Conservation (phyloP, 2,113 vertebrate species). For the Anarrhichthys ocellatus region DNA sequence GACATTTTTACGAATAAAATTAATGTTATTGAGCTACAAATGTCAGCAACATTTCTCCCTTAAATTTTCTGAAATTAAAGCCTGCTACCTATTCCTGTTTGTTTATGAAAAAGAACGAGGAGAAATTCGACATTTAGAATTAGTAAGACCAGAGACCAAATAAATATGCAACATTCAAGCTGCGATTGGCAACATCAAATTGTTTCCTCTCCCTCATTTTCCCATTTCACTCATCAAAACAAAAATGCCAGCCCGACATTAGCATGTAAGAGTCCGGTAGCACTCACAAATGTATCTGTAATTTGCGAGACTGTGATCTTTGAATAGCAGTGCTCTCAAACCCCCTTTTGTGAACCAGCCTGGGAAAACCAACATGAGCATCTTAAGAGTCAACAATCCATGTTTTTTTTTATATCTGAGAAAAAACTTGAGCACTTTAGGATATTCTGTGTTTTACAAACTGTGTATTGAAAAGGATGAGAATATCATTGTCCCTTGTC, state of each 20-base stretch:
- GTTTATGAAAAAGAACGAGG: neutral
- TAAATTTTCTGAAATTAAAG: neutral
- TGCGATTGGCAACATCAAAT: neutral
- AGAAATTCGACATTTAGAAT: neutral
- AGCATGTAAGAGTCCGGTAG: neutral
- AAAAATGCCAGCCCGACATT: neutral
- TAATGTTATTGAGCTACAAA: neutral
- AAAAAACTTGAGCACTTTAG: neutral
- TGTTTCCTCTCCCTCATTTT: constrained; percentile 14
- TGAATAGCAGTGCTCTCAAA: neutral
- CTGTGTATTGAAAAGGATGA: neutral
- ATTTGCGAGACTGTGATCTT: constrained; percentile 4
- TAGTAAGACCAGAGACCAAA: neutral
- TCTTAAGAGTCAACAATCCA: neutral
- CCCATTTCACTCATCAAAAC: constrained; percentile 3
- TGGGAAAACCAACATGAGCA: neutral
- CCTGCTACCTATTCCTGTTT: neutral
- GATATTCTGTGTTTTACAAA: neutral
- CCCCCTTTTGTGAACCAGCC: neutral
- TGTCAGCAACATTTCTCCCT: constrained; percentile 1
- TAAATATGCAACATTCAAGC: neutral
- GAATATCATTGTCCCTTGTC: neutral
- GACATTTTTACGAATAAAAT: neutral
- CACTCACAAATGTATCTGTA: neutral
- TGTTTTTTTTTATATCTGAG: neutral